Evolutionary conservation across 2,888 invertebrate genomes (phyloP).

Genomic region (Hydropsyche betteni): DNA sequence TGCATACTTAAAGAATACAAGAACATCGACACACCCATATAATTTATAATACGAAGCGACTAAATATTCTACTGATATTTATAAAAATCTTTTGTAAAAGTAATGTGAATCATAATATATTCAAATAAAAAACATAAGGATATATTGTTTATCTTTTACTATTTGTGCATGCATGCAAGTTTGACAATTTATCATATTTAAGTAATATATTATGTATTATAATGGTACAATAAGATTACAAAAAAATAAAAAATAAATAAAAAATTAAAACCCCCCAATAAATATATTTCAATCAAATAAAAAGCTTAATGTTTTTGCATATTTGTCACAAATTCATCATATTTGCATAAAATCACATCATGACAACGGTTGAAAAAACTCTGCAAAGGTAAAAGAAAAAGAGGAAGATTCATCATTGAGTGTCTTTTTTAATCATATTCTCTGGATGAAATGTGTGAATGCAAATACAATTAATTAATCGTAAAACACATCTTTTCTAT

Average conservation of each 20-base stretch:
- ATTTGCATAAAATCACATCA: slow-evolving; percentile 4
- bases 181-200: slow-evolving; percentile 23
- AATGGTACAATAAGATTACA: slow-evolving; percentile 10
- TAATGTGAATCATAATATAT: neutral
- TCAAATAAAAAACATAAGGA: too few relatives aligned
- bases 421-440: too few relatives aligned
- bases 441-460: neutral
- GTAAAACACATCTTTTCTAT: slow-evolving; percentile 1
- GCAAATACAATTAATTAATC: slow-evolving; percentile 26
- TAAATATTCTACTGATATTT: neutral
- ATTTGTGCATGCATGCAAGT: slow-evolving; percentile 39
- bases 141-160: neutral
- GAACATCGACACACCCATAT: too few relatives aligned
- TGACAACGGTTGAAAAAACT: too few relatives aligned
- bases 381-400: neutral
- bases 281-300: slow-evolving; percentile 4
- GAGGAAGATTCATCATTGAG: too few relatives aligned
- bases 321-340: slow-evolving; percentile 27
- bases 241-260: slow-evolving; percentile 18
- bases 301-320: slow-evolving; percentile 25
- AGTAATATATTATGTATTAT: slow-evolving; percentile 26
- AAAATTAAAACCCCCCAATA: neutral
- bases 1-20: too few relatives aligned
- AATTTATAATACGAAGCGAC: too few relatives aligned
- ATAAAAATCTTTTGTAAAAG: slow-evolving; percentile 1